These are phyloP conservation scores for Palaemon carinicauda DNA, from an alignment of 1,140 invertebrate genomes.

Conservation along the genomic window DNA sequence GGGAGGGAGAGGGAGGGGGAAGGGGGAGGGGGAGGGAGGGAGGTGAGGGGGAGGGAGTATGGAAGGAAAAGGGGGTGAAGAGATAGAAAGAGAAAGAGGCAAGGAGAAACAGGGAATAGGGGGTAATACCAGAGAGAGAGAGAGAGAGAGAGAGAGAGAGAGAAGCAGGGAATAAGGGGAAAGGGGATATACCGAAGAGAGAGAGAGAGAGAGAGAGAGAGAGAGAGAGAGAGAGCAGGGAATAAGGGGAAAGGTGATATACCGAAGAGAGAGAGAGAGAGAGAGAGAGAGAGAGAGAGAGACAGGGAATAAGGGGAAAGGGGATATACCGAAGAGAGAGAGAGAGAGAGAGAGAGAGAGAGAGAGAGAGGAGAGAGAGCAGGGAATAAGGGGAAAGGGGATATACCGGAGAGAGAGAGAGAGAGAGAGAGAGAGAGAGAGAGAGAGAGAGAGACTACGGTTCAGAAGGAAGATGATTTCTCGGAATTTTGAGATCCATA, in stretches of 20 bases:
- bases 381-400: neutral
- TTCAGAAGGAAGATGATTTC: neutral
- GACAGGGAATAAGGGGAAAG: neutral
- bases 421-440: constrained; percentile 6
- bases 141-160: neutral
- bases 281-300: neutral
- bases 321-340: neutral
- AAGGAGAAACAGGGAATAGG: neutral
- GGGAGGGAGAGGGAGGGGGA: neutral
- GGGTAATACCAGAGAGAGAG: neutral
- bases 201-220: neutral
- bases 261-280: neutral
- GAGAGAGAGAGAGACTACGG: neutral
- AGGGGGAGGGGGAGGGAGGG: neutral
- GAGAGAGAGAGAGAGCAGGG: neutral
- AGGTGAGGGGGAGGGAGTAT: neutral
- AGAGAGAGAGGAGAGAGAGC: neutral
- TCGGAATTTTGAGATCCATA: too few species aligned
- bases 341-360: neutral
- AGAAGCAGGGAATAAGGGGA: neutral
- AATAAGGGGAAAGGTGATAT: too few species aligned
- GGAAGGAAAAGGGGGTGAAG: neutral
- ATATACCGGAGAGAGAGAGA: neutral
- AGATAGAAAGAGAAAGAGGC: too few species aligned
- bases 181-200: too few species aligned